Evolutionary conservation across 2,797 vertebrate species (phyloP).

Genomic region (Limnodromus scolopaceus): DNA sequence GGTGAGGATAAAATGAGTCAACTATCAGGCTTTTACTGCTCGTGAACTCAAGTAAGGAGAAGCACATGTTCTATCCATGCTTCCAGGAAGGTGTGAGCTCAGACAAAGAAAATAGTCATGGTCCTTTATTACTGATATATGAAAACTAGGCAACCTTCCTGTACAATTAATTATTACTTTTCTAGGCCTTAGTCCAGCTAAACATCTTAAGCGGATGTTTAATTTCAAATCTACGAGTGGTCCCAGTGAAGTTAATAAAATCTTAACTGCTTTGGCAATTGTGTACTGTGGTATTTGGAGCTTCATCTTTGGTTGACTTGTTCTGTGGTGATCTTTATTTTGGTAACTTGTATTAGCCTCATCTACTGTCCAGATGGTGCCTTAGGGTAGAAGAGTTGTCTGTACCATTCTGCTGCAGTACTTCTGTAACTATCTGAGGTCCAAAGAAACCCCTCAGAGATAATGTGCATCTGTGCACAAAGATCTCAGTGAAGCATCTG

Average conservation of each 20-base stretch:
- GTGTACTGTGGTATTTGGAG: neutral
- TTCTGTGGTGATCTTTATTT: neutral
- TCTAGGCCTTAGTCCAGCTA: neutral
- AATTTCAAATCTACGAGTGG: neutral
- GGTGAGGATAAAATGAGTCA: slow-evolving; percentile 30
- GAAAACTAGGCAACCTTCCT: neutral
- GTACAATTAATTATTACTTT: neutral
- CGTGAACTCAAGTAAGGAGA: neutral
- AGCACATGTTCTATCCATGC: neutral
- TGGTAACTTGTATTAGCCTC: neutral
- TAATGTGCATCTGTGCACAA: accelerated
- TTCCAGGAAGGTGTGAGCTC: slow-evolving; percentile 17
- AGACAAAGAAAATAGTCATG: neutral
- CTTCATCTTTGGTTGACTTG: neutral
- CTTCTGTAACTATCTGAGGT: neutral
- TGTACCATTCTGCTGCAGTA: neutral
- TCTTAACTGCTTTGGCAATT: neutral
- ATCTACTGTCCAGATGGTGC: neutral
- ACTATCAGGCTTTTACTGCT: slow-evolving; percentile 1
- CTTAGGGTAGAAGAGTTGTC: neutral
- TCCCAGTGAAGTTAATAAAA: neutral
- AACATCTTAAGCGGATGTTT: neutral
- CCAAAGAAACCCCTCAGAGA: neutral
- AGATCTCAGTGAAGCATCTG: neutral
- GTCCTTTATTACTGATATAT: neutral